Percentiles rank a stretch among this genome's conserved stretches.
Evolutionary conservation across 1,140 invertebrate genomes (phyloP).

Genomic region (Ephestia elutella): DNA sequence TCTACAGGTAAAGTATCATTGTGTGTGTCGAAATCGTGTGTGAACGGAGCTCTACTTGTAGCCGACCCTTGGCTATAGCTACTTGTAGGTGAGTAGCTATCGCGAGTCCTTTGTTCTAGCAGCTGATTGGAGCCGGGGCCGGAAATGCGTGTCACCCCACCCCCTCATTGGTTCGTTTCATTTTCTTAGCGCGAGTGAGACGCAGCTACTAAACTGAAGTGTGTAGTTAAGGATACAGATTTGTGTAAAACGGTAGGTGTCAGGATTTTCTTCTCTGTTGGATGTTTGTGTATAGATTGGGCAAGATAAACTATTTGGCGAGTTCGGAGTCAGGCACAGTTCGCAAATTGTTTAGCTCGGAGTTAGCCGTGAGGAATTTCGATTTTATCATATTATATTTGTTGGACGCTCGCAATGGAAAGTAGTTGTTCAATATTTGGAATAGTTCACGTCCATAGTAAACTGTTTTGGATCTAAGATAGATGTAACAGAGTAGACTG

Average conservation of each 20-base stretch:
- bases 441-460: neutral
- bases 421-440: constrained; percentile 5
- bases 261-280: constrained; percentile 47
- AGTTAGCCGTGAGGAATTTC: constrained; percentile 36
- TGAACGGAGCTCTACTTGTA: constrained; percentile 47
- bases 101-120: constrained; percentile 71
- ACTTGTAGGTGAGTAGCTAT: constrained; percentile 72
- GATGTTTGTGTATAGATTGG: constrained; percentile 37
- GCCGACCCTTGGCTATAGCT: constrained; percentile 59
- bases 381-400: constrained; percentile 45
- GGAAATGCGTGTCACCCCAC: constrained; percentile 74
- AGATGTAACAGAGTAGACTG: too few species aligned
- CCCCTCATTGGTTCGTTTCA: constrained; percentile 72
- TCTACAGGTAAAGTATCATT: constrained; percentile 42
- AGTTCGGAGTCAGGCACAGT: constrained; percentile 35
- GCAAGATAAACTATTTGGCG: constrained; percentile 60
- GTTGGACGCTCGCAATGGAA: constrained; percentile 17
- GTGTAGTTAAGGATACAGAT: constrained; percentile 67
- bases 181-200: constrained; percentile 72
- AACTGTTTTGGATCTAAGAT: neutral
- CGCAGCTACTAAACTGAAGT: constrained; percentile 61
- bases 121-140: constrained; percentile 72
- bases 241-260: constrained; percentile 59
- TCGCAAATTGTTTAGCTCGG: constrained; percentile 50
- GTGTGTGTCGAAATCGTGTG: constrained; percentile 49